Conservation (phyloP, 2,797 vertebrate species). For the Micrastur ruficollis region DNA sequence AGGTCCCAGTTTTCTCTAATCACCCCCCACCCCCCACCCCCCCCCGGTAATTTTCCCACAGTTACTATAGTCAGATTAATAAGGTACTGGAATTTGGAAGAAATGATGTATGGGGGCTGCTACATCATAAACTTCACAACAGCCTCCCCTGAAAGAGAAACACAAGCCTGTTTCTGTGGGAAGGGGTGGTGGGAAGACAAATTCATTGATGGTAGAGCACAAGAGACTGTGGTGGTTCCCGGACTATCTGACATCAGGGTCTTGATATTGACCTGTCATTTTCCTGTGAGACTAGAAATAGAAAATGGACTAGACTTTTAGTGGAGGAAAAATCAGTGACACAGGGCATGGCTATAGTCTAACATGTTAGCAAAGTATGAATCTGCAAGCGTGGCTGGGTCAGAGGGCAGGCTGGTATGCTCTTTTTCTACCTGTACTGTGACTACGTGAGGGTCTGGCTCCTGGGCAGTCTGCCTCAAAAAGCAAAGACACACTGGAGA, state of each 20-base stretch:
- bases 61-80: neutral
- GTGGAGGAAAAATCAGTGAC: neutral
- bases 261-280: neutral
- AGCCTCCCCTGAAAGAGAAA: neutral
- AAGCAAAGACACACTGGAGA: neutral
- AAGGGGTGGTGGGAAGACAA: neutral
- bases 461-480: neutral
- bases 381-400: neutral
- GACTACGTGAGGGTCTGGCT: neutral
- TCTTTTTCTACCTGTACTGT: neutral
- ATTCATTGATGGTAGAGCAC: neutral
- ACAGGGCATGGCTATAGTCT: neutral
- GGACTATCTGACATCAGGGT: neutral
- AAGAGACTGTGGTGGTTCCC: neutral
- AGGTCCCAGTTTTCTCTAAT: too few species aligned
- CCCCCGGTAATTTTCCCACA: too few species aligned
- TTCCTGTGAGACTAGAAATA: neutral
- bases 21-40: too few species aligned
- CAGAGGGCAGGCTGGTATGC: neutral
- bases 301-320: neutral
- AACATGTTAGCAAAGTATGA: neutral
- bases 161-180: neutral
- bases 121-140: neutral
- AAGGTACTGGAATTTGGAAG: neutral
- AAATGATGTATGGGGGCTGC: neutral